These are phyloP conservation scores for Phaetusa simplex DNA, from an alignment of 2,113 vertebrate species.

Conservation along the genomic window DNA sequence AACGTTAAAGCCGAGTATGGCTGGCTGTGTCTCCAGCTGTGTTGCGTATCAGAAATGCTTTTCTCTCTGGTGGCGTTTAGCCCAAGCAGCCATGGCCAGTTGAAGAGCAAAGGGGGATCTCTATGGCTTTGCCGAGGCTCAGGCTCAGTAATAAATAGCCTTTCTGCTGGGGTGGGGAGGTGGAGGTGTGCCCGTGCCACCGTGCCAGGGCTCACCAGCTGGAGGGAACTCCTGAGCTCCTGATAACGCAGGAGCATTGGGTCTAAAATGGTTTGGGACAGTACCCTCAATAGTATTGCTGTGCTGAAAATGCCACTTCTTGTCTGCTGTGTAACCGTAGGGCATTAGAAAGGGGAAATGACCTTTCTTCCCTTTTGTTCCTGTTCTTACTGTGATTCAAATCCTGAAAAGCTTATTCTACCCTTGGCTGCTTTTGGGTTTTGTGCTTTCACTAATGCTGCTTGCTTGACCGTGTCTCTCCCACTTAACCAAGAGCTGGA, in stretches of 20 bases:
- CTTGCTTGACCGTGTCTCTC: not conserved
- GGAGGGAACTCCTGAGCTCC: not conserved
- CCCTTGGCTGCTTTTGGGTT: not conserved
- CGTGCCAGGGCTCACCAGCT: rapidly evolving
- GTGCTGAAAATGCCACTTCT: not conserved
- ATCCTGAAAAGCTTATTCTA: not conserved
- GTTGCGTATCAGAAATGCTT: not conserved
- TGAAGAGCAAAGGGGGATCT: not conserved
- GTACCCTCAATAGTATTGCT: not conserved
- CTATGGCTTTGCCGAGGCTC: not conserved
- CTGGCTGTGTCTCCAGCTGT: rapidly evolving
- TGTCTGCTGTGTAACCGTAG: not conserved
- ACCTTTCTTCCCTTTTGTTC: constrained; percentile 10
- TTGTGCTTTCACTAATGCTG: not conserved
- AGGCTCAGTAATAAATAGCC: not conserved
- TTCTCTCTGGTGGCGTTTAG: not conserved
- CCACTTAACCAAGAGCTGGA: not conserved
- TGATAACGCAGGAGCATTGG: not conserved
- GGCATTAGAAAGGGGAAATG: not conserved
- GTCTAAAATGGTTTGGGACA: not conserved
- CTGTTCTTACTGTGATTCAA: not conserved
- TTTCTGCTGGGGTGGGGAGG: not conserved
- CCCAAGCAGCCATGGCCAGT: not conserved
- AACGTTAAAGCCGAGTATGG: not conserved
- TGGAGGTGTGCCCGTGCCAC: rapidly evolving